Evolutionary conservation across 2,113 vertebrate genomes (phyloP).

Genomic region (Patagioenas fasciata): DNA sequence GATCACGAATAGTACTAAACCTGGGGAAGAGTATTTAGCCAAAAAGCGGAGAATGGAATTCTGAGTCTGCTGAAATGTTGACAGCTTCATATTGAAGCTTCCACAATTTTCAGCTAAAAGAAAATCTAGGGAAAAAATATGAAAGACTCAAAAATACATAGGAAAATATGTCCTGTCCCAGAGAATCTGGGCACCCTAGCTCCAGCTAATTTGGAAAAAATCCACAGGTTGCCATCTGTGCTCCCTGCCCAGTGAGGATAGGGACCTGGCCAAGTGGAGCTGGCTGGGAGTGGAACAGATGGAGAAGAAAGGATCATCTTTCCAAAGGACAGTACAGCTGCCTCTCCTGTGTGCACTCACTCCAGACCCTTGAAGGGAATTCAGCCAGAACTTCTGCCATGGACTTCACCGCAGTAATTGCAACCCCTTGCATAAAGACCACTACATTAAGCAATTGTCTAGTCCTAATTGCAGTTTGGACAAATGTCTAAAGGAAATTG

Average conservation of each 20-base stretch:
- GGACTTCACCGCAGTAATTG: not conserved
- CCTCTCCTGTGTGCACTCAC: not conserved
- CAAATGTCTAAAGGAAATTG: not conserved
- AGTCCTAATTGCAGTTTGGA: not conserved
- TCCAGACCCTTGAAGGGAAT: slow-evolving; percentile 15
- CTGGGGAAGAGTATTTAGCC: not conserved
- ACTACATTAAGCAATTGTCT: not conserved
- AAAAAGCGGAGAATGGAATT: not conserved
- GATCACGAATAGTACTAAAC: not conserved
- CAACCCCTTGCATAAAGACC: not conserved
- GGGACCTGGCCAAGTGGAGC: not conserved
- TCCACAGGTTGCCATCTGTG: slow-evolving; percentile 34
- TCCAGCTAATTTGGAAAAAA: slow-evolving; percentile 30
- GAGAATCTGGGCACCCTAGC: not conserved
- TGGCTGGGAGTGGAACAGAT: slow-evolving; percentile 27
- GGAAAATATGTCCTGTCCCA: not conserved
- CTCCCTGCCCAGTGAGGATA: not conserved
- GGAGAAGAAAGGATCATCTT: slow-evolving; percentile 17
- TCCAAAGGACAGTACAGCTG: slow-evolving; percentile 13
- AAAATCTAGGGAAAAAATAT: not conserved
- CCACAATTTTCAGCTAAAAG: not conserved
- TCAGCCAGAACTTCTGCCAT: not conserved
- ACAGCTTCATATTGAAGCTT: not conserved
- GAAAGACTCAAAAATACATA: not conserved
- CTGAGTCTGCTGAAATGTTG: not conserved